Conservation (phyloP, 1,140 invertebrate genomes). For the Saccostrea glomerata region DNA sequence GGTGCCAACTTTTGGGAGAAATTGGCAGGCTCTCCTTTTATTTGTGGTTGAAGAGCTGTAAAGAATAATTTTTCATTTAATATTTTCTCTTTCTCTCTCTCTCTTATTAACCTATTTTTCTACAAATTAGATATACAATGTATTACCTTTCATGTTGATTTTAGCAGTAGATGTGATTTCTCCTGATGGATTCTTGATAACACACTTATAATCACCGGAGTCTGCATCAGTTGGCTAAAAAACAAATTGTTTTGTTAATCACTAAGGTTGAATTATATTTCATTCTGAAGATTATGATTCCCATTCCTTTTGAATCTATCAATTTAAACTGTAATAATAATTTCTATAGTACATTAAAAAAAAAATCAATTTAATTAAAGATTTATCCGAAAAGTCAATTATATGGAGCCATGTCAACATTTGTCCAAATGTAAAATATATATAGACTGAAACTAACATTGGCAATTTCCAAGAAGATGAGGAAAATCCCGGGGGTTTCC, state of each 20-base stretch:
- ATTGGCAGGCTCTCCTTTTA: slow-evolving; percentile 67
- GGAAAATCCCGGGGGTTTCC: slow-evolving; percentile 66
- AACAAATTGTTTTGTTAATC: neutral
- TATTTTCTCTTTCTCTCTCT: neutral
- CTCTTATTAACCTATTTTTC: neutral
- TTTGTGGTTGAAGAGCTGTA: slow-evolving; percentile 66
- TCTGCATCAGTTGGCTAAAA: slow-evolving; percentile 80
- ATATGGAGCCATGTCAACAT: too few relatives aligned
- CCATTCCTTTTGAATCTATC: too few relatives aligned
- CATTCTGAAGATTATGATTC: too few relatives aligned
- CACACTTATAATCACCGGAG: slow-evolving; percentile 92
- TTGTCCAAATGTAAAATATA: neutral
- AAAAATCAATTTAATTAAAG: too few relatives aligned
- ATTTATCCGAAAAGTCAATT: too few relatives aligned
- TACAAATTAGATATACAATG: neutral
- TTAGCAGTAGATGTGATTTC: slow-evolving; percentile 90
- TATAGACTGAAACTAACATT: slow-evolving; percentile 66
- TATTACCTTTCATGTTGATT: slow-evolving; percentile 93
- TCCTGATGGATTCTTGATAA: slow-evolving; percentile 93
- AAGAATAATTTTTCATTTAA: neutral
- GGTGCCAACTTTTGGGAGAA: slow-evolving; percentile 71
- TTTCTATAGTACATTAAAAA: too few relatives aligned
- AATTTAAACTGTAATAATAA: too few relatives aligned
- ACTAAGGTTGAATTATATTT: too few relatives aligned
- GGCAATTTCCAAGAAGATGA: slow-evolving; percentile 68